A percentile compares a stretch with the other conserved stretches of the same genome.
Evolutionary conservation across 2,797 vertebrate genomes (phyloP).

Genomic region (Pseudomugil tenellus): DNA sequence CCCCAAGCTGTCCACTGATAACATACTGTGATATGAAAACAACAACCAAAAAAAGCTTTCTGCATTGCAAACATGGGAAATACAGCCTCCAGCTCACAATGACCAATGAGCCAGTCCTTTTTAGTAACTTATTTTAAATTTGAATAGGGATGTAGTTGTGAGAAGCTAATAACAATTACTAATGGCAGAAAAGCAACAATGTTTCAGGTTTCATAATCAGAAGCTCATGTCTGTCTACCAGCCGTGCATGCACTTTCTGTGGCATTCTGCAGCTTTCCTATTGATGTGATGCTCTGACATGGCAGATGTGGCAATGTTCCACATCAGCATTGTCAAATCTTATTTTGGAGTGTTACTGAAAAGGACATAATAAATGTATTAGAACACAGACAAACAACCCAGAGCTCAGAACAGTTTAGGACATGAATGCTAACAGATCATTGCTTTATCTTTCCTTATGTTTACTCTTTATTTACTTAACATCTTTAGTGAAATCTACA

Average conservation of each 20-base stretch:
- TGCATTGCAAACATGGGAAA: constrained; percentile 12
- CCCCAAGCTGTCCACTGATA: constrained; percentile 14
- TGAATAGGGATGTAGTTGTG: neutral
- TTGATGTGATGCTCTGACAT: neutral
- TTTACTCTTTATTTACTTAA: too few species aligned
- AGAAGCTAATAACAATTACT: too few species aligned
- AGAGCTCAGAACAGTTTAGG: neutral
- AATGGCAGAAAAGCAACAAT: neutral
- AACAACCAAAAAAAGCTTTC: constrained; percentile 3
- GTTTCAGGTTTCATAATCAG: neutral
- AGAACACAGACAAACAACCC: neutral
- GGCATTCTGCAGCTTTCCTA: neutral
- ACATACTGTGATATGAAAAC: constrained; percentile 18
- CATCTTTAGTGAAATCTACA: too few species aligned
- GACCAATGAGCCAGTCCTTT: neutral
- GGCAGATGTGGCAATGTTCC: neutral
- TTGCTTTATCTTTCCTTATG: too few species aligned
- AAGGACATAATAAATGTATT: too few species aligned
- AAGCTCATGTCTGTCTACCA: neutral
- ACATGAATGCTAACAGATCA: neutral
- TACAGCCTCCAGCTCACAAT: neutral
- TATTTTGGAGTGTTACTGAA: neutral
- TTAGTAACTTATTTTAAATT: neutral
- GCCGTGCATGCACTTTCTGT: neutral
- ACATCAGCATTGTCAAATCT: neutral